Percentiles rank a stretch among this genome's conserved stretches.
Conservation (phyloP, 92 coral and sea anemone species). For the Meandrina meandrites region DNA sequence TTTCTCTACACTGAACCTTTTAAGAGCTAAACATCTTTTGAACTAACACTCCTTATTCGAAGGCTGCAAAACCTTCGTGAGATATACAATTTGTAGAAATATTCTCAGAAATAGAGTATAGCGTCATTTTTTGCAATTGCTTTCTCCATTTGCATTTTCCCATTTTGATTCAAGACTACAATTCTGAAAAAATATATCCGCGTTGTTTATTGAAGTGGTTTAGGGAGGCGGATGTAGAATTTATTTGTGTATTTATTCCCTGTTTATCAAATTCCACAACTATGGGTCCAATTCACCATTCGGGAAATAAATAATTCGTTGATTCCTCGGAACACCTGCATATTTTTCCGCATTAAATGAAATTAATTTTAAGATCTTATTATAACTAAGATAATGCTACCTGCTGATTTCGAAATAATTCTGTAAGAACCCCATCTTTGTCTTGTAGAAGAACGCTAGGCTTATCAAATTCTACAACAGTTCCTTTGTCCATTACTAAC, state of each 20-base stretch:
- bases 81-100: not conserved
- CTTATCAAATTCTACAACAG: slow-evolving; percentile 74
- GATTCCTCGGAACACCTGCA: not conserved
- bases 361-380: not conserved
- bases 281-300: not conserved
- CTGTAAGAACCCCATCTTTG: slow-evolving; percentile 72
- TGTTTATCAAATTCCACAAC: not conserved
- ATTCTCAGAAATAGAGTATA: not conserved
- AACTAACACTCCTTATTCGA: not conserved
- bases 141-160: not conserved
- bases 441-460: slow-evolving; percentile 70
- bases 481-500: slow-evolving; percentile 85
- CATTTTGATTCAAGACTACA: not conserved
- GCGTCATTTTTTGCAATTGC: not conserved
- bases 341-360: not conserved
- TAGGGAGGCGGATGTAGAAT: not conserved
- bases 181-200: not conserved
- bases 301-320: not conserved
- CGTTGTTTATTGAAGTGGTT: not conserved
- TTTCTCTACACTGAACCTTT: not conserved
- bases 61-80: not conserved
- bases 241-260: not conserved
- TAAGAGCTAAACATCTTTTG: not conserved
- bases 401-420: slow-evolving; percentile 81
- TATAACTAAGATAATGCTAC: slow-evolving; percentile 58